phyloP scores from a whole-genome alignment of 2,888 invertebrate species.

The Ectropis crepuscularia region DNA sequence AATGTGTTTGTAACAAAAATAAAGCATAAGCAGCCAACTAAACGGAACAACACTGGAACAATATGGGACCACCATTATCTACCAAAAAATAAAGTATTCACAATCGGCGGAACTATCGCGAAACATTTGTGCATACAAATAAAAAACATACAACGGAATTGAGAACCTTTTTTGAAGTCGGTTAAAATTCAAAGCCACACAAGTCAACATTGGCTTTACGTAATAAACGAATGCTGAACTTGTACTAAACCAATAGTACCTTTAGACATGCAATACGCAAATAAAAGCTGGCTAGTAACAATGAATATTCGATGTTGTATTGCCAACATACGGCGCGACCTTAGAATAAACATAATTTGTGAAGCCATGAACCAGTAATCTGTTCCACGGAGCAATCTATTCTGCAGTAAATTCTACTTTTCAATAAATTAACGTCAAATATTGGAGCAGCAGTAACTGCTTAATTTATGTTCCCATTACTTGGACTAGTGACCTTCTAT shows the following conservation, averaged over 20 bases:
- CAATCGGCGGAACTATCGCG: no score
- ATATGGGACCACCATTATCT: no score
- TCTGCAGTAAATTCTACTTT: background rate
- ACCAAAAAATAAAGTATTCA: no score
- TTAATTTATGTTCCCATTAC: no score
- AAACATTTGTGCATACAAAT: background rate
- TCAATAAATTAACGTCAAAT: no score
- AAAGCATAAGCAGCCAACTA: no score
- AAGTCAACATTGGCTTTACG: slow-evolving; percentile 9
- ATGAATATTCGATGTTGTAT: slow-evolving; percentile 24
- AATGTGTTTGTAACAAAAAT: no score
- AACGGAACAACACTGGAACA: no score
- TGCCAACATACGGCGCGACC: slow-evolving; percentile 11
- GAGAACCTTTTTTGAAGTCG: no score
- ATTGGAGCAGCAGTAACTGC: no score
- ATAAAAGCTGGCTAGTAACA: slow-evolving; percentile 25
- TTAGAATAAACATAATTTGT: slow-evolving; percentile 22
- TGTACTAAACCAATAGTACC: slow-evolving; percentile 20
- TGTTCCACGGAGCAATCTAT: background rate
- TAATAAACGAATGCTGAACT: slow-evolving; percentile 5
- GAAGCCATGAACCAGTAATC: slow-evolving; percentile 10
- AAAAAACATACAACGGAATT: no score
- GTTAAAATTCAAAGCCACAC: background rate
- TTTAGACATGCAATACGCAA: slow-evolving; percentile 29
- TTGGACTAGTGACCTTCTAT: no score